Base-by-base conservation (phyloP, 2,888 invertebrate genomes). In the Drosophila nr. perissopoda region DNA sequence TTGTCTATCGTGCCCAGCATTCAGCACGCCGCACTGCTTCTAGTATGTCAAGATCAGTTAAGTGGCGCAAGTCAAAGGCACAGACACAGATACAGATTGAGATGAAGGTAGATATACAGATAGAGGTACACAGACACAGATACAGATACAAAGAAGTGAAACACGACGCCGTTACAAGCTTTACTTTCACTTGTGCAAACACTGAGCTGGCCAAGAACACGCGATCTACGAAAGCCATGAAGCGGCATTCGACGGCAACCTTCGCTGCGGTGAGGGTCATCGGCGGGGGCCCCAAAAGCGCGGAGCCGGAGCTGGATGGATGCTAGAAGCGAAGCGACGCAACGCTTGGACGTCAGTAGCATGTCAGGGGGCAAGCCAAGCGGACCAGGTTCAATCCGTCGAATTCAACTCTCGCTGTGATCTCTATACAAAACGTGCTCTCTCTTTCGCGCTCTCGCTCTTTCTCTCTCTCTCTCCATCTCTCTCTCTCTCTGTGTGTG, bases 141-240 rank as follows among this genome's bases (percentile, higher is more conserved):
- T 57, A 58, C 48, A 7, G 21, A 36, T 21, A 36, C 52, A 57
- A 52, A 81, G 57, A 58, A 33, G 36, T 29, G 21, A 21, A n/a
- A 34, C 7, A n/a, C 21, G 11, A 60, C 69, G 68, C 64, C 56
- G 80, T 88, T 80, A 83, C 75, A 78, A 78, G 78, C 76, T 70
- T 72, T 78, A 88, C 87, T 87, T 87, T 87, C 87, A 87, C 87
- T 87, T 87, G 87, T 89, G 78, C 80, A 87, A 87, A 87, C 77
- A 89, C 53, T 40, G 11, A 73, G 61, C 57, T 63, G 51, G 34
- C 56, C 56, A 77, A 78, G 78, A 78, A 78, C 58, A 62, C 29
- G 27, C 53, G 45, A 58, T 59, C 51, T 16, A 49, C 45, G 31
- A 42, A 40, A 38, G 53, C 42, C 31, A 29, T 64, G 45, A 49